phyloP scores from a whole-genome alignment of 2,797 vertebrate species.

The Tenualosa thibaudeaui region DNA sequence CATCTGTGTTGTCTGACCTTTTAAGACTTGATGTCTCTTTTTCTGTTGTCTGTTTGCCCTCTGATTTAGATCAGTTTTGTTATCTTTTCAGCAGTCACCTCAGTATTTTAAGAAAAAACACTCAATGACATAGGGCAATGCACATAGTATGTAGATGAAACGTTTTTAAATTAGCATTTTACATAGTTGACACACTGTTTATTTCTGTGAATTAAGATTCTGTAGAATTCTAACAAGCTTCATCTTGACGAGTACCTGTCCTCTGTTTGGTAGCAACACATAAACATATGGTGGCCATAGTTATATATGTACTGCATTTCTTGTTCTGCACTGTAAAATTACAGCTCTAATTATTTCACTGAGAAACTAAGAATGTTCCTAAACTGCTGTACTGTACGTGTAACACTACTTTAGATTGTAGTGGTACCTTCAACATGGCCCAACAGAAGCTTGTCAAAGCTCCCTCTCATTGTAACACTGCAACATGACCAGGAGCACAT shows the following conservation, averaged over 20 bases:
- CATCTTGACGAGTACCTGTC: background rate
- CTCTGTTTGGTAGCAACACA: background rate
- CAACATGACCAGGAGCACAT: background rate
- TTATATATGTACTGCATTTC: background rate
- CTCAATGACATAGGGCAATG: background rate
- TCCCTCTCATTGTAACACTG: background rate
- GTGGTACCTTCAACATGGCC: background rate
- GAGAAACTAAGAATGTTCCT: constrained; percentile 1
- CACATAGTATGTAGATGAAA: constrained; percentile 20
- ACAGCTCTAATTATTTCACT: constrained; percentile 5
- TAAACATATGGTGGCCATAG: background rate
- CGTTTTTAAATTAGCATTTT: background rate
- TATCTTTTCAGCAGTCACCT: background rate
- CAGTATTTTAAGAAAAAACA: background rate
- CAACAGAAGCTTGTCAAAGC: background rate
- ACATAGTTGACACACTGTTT: background rate
- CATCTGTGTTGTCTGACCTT: constrained; percentile 19
- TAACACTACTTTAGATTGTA: background rate
- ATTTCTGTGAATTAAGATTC: background rate
- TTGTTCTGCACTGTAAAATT: background rate
- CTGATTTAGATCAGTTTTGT: background rate
- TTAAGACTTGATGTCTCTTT: background rate
- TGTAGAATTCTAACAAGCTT: background rate
- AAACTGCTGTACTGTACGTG: background rate
- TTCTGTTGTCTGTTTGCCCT: constrained; percentile 10